Evolutionary conservation across 2,888 invertebrate species (phyloP).

Genomic region (Criorhina ranunculi): DNA sequence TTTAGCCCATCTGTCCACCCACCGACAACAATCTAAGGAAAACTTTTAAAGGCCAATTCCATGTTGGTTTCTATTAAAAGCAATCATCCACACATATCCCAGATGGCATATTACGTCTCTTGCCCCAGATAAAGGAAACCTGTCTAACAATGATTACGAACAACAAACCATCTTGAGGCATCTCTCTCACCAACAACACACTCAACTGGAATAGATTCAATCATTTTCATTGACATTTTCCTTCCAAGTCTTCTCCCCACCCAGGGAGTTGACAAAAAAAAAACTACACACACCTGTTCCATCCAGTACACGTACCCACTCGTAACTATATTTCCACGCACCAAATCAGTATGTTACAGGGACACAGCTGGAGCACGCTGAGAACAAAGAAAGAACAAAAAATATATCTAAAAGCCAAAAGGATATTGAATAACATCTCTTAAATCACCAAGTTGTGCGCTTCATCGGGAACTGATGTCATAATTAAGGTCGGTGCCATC

Average conservation of each 20-base stretch:
- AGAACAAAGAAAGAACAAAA: not conserved
- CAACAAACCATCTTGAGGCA: not conserved
- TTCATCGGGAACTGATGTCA: constrained; percentile 65
- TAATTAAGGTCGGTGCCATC: constrained; percentile 74
- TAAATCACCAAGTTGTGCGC: constrained; percentile 54
- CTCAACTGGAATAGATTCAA: constrained; percentile 5
- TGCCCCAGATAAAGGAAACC: too few species aligned
- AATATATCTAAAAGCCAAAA: constrained; percentile 18
- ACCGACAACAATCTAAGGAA: too few species aligned
- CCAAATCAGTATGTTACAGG: constrained; percentile 59
- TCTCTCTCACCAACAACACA: not conserved
- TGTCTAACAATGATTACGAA: not conserved
- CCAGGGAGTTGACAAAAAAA: not conserved
- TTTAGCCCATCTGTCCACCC: too few species aligned
- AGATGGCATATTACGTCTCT: too few species aligned
- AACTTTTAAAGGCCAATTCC: too few species aligned
- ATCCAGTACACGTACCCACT: constrained; percentile 4
- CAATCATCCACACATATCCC: too few species aligned
- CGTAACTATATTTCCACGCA: constrained; percentile 32
- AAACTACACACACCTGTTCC: constrained; percentile 31
- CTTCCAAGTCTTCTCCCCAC: not conserved
- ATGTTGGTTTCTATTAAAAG: too few species aligned
- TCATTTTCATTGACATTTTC: not conserved
- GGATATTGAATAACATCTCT: constrained; percentile 63
- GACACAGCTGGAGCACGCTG: constrained; percentile 37